Evolutionary conservation across 2,797 vertebrate species (phyloP).

Genomic region (Aratinga solstitialis): DNA sequence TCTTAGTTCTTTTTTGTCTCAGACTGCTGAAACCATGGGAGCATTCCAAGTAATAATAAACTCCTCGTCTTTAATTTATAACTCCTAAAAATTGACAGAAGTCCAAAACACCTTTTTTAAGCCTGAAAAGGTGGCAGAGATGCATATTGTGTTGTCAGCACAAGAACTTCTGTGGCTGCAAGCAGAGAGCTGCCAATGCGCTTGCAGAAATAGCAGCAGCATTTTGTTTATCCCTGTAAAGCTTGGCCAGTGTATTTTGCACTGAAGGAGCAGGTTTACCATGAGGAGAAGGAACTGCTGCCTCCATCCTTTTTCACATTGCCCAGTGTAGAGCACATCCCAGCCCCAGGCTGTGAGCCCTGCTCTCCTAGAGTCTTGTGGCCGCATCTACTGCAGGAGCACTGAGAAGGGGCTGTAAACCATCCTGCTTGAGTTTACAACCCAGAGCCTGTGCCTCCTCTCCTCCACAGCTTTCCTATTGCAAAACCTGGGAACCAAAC

Average conservation of each 20-base stretch:
- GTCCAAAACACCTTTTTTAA: slow-evolving; percentile 47
- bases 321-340: not conserved
- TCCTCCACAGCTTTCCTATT: not conserved
- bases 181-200: slow-evolving; percentile 50
- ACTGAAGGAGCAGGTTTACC: slow-evolving; percentile 6
- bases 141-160: slow-evolving; percentile 54
- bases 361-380: not conserved
- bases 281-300: not conserved
- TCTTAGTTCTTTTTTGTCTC: slow-evolving; percentile 18
- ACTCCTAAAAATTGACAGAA: slow-evolving; percentile 52
- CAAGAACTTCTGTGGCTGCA: slow-evolving; percentile 51
- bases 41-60: slow-evolving; percentile 43
- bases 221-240: slow-evolving; percentile 54
- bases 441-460: not conserved
- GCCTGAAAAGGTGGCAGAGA: slow-evolving; percentile 62
- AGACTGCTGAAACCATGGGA: slow-evolving; percentile 3
- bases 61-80: slow-evolving; percentile 45
- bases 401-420: not conserved
- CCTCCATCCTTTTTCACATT: not conserved
- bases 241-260: slow-evolving; percentile 31
- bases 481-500: not conserved
- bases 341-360: not conserved
- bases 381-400: not conserved
- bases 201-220: slow-evolving; percentile 61
- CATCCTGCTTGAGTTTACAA: rapidly evolving